Evolutionary conservation across 2,888 invertebrate species (phyloP), one percentile per base, ranked within the genome.

Genomic region (Leucania comma): DNA sequence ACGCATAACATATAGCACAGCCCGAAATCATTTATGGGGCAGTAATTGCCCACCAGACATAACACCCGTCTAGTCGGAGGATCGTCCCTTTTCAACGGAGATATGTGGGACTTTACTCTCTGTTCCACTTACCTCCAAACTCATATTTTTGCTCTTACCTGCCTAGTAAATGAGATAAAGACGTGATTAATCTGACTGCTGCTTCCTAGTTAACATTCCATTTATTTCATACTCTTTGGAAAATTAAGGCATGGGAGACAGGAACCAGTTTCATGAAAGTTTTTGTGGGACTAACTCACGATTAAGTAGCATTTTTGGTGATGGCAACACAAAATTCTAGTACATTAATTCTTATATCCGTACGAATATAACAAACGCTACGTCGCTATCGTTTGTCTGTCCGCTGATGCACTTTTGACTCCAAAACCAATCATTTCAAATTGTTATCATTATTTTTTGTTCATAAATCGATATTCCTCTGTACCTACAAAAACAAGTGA

Each of bases 251-350:
- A 46, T 42, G 26, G 17, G 48, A 59, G 32, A 50, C 46, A 54
- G 48, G 22, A 75, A 75, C 81, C 58, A 32, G 68, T 66, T 58
- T 42, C 6, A 26, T 22, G 20, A 17, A 42, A 35, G 38, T 80
- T 76, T 61, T 75, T 62, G 17, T 58, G 32, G 46, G 3, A 56
- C 46, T 22, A 20, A 65, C 53, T 73, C 9, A 74, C 53, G 32
- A 32, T 38, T 42, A 6, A 20, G 56, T 17, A 35, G 59, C 22
- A 64, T n/a, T 60, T 50, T 56, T 38, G 54, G 42, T 20, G 53
- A 35, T 53, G 35, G 50, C 53, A 53, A 48, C 20, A 35, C 42
- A 14, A 32, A 12, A 17, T n/a, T 50, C 22, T 72, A 29, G 17
- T 24, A 74, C 50, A 32, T 69, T n/a, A 4, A n/a, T 59, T 24